A percentile compares a stretch with the other conserved stretches of the same genome.
Conservation (phyloP, 2,113 vertebrate species). For the Martes martes region DNA sequence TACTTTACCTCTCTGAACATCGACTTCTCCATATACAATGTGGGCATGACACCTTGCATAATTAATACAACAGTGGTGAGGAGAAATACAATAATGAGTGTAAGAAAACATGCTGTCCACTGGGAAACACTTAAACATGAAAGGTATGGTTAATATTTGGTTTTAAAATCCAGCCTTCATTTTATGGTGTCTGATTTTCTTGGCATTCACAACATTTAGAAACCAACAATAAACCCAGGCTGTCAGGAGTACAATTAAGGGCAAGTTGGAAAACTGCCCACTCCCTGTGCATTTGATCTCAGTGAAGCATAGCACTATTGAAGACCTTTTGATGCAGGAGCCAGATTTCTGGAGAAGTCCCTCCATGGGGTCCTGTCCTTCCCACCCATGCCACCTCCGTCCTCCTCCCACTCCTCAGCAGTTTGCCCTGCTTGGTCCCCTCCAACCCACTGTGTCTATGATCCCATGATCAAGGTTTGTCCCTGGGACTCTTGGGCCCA, state of each 20-base stretch:
- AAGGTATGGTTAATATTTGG: constrained; percentile 31
- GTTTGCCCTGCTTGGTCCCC: fast-evolving
- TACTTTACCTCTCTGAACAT: background rate
- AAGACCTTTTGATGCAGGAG: background rate
- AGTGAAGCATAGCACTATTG: background rate
- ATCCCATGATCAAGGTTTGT: background rate
- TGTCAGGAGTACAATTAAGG: constrained; percentile 40
- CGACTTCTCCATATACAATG: background rate
- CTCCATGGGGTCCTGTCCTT: background rate
- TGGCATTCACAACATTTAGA: background rate
- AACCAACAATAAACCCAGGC: background rate
- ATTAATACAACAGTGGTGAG: background rate
- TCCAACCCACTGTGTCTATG: background rate
- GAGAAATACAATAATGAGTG: background rate
- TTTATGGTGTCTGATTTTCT: constrained; percentile 50
- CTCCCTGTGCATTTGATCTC: background rate
- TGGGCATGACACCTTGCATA: background rate
- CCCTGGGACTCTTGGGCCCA: fast-evolving
- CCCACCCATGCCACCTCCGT: too few species aligned
- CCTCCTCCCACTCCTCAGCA: too few species aligned
- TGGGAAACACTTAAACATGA: background rate
- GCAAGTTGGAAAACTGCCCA: constrained; percentile 23
- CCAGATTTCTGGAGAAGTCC: background rate
- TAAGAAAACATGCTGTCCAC: background rate
- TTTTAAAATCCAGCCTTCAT: constrained; percentile 16